These are phyloP conservation scores for Rhagonycha fulva DNA, from an alignment of 2,888 invertebrate genomes.

Conservation along the genomic window DNA sequence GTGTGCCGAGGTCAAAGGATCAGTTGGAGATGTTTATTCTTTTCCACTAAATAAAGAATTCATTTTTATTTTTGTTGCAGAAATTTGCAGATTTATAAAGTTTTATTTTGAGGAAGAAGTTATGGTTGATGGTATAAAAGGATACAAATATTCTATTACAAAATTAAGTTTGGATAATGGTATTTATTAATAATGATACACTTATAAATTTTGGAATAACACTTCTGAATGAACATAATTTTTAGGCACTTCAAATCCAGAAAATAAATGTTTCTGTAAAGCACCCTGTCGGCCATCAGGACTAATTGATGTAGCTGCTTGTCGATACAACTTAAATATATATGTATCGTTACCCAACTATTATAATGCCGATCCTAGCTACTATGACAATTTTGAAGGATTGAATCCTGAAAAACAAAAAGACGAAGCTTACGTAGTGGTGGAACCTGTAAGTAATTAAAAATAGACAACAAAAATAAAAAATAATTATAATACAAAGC, in stretches of 20 bases:
- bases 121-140: conserved; percentile 62
- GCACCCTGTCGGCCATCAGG: conserved; percentile 72
- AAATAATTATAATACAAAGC: no score
- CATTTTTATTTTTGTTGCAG: conserved; percentile 71
- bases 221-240: conserved; percentile 6
- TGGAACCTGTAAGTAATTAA: conserved; percentile 66
- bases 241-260: conserved; percentile 60
- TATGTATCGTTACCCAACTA: conserved; percentile 83
- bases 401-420: conserved; percentile 65
- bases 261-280: conserved; percentile 70
- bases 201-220: no score
- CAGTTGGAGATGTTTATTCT: conserved; percentile 80
- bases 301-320: conserved; percentile 72
- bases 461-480: no score
- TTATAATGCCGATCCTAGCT: conserved; percentile 68
- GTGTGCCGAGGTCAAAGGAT: conserved; percentile 69
- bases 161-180: conserved; percentile 70
- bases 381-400: conserved; percentile 65
- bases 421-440: conserved; percentile 72
- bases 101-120: conserved; percentile 66
- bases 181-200: conserved; percentile 33
- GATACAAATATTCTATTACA: conserved; percentile 68
- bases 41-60: conserved; percentile 63
- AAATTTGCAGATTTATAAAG: conserved; percentile 72
- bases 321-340: conserved; percentile 76